Conservation (phyloP, 1,140 invertebrate genomes). For the Euglossa dilemma region DNA sequence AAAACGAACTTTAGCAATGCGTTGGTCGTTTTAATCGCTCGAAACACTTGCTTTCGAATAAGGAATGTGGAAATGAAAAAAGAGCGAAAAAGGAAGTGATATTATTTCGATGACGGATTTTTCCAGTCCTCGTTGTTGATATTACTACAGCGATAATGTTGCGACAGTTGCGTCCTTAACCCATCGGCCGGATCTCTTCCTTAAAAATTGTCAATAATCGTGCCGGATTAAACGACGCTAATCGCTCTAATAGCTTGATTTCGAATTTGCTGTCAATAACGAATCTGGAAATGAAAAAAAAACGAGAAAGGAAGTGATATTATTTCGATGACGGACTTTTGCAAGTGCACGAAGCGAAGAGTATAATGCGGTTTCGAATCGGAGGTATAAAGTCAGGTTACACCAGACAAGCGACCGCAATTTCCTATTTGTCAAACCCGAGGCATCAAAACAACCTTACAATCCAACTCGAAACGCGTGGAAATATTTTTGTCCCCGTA, state of each 20-base stretch:
- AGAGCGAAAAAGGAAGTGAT: background rate
- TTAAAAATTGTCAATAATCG: too few relatives aligned
- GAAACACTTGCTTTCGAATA: too few relatives aligned
- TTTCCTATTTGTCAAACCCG: constrained; percentile 10
- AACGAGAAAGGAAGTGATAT: background rate
- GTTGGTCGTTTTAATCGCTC: too few relatives aligned
- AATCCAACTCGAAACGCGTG: background rate
- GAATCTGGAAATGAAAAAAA: background rate
- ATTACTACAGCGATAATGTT: too few relatives aligned
- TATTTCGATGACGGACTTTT: background rate
- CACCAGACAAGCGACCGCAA: background rate
- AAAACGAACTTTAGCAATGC: too few relatives aligned
- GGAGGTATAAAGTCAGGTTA: background rate
- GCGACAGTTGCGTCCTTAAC: too few relatives aligned
- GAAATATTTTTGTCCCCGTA: background rate
- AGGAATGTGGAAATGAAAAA: background rate
- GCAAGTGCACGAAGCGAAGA: background rate
- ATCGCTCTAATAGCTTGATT: too few relatives aligned
- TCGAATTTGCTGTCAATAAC: too few relatives aligned
- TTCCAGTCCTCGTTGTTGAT: too few relatives aligned
- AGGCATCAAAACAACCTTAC: background rate
- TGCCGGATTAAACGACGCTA: too few relatives aligned
- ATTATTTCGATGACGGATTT: background rate
- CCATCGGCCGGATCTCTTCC: too few relatives aligned
- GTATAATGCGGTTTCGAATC: background rate